Evolutionary conservation across 1,140 invertebrate species (phyloP), one percentile per base, ranked within the genome.

Genomic region (Andrena cerasifolii): DNA sequence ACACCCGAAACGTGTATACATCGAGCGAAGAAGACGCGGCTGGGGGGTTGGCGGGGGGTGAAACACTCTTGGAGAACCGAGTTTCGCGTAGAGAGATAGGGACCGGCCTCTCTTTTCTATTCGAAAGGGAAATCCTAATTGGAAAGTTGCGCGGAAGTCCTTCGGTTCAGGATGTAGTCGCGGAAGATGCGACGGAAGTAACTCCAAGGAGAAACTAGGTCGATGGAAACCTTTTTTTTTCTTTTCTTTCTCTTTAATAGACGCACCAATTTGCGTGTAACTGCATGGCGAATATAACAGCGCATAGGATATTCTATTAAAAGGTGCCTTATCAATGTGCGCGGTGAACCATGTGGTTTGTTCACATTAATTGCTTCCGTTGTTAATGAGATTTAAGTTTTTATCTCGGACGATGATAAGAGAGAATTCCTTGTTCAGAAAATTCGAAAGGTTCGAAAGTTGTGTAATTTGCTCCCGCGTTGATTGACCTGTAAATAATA

Each of bases 1-100:
- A 59, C 24, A 54, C 51, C 40, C 61, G 75, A 74, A 82, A 54
- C n/a, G 26, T 68, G 40, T 80, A 61, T 59, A 71, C 40, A 67
- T 33, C 28, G 47, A 28, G 10, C 7, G 18, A 59, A 24, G 26
- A 49, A 33, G 21, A 8, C 8, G n/a, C 16, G 56, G 31, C 8
- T 7, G 18, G 36, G 49, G 0, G 53, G 12, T 24, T 18, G 24
- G 18, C 8, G 8, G 21, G 49, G 0, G 53, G 12, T 24, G 28
- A 28, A 21, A 40, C 3, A 21, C 1, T 40, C 8, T 0, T 31
- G n/a, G 31, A 49, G 14, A 21, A 36, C 47, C n/a, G 36, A 6
- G 2, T 33, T 31, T 21, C n/a, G 6, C 18, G 7, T 10, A 12
- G 5, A 3, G 18, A 31, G 12, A 33, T 31, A 2, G 21, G 7